Evolutionary conservation across 2,888 invertebrate genomes (phyloP).

Genomic region (Phortica okadai): DNA sequence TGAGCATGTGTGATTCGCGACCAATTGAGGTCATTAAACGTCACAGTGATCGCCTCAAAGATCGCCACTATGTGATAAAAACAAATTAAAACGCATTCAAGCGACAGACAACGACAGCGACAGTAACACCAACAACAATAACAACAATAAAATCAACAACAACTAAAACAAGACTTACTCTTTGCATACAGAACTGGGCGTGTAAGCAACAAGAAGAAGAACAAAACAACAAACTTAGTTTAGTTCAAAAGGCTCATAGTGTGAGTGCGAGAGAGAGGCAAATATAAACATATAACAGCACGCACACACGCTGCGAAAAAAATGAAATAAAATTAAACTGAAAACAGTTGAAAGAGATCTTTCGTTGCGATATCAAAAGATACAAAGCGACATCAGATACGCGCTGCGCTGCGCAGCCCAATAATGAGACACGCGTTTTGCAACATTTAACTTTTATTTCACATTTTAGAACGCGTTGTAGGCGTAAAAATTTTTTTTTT

Average conservation of each 20-base stretch:
- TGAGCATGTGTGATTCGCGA: slow-evolving; percentile 3
- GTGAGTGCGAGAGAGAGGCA: not conserved
- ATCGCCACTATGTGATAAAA: slow-evolving; percentile 22
- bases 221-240: not conserved
- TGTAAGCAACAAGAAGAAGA: not conserved
- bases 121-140: not conserved
- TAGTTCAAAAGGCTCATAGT: not conserved
- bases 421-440: slow-evolving; percentile 28
- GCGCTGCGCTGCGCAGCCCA: not conserved
- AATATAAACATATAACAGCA: not conserved
- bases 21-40: slow-evolving; percentile 29
- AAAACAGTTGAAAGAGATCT: slow-evolving; percentile 7
- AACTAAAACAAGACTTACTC: not conserved
- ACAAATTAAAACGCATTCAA: slow-evolving; percentile 30
- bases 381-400: slow-evolving; percentile 9
- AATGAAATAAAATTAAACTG: not conserved
- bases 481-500: slow-evolving; percentile 6
- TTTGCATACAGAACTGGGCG: not conserved
- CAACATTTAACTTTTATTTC: slow-evolving; percentile 24
- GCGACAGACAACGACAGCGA: slow-evolving; percentile 7
- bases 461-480: not conserved
- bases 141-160: not conserved
- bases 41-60: slow-evolving; percentile 26
- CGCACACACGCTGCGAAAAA: not conserved
- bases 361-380: slow-evolving; percentile 3